Evolutionary conservation across 2,113 vertebrate species (phyloP).

Genomic region (Paramormyrops kingsleyae): DNA sequence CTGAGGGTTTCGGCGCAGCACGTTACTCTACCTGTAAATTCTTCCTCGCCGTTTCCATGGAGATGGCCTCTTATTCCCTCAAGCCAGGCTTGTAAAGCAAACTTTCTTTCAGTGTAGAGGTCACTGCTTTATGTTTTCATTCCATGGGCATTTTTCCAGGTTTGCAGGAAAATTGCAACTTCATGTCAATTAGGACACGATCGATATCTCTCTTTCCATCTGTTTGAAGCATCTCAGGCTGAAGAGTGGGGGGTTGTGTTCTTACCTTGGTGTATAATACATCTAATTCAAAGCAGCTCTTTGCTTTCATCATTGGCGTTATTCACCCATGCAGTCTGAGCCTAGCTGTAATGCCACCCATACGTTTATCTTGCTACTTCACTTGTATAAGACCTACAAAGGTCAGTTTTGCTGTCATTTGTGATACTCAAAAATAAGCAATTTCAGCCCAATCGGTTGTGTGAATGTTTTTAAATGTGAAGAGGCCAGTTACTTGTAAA

Average conservation of each 20-base stretch:
- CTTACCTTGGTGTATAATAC: background rate
- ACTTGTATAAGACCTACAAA: background rate
- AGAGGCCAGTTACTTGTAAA: background rate
- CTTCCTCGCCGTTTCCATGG: background rate
- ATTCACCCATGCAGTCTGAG: background rate
- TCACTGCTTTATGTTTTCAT: background rate
- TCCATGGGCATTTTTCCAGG: background rate
- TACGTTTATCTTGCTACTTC: background rate
- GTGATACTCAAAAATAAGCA: background rate
- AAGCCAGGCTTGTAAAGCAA: background rate
- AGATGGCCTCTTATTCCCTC: background rate
- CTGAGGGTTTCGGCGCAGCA: background rate
- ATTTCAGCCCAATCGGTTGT: background rate
- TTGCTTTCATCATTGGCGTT: background rate
- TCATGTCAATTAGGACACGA: background rate
- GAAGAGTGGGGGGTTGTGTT: background rate
- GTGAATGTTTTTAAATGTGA: background rate
- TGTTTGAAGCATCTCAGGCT: background rate
- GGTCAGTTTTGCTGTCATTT: background rate
- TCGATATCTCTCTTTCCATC: background rate
- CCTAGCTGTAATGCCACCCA: background rate
- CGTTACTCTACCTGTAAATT: background rate
- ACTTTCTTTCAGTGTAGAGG: background rate
- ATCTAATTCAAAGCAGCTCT: background rate
- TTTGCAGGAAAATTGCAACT: background rate